These are phyloP conservation scores for Drosophila borborema DNA, from an alignment of 2,888 invertebrate genomes.

Conservation along the genomic window DNA sequence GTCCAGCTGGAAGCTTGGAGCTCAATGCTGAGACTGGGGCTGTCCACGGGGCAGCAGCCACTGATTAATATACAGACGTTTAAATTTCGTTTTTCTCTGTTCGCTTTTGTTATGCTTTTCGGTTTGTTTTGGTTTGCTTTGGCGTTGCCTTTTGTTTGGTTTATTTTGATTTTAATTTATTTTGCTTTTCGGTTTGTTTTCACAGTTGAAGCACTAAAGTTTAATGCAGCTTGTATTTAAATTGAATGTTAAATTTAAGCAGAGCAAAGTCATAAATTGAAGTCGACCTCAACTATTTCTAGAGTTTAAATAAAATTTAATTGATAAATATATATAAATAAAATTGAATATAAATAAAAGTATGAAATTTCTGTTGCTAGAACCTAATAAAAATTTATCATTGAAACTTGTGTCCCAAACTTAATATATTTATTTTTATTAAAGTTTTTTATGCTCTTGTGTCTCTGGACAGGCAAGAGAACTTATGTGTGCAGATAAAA, in stretches of 20 bases:
- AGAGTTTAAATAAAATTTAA: not conserved
- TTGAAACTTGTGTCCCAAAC: not conserved
- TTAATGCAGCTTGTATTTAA: slow-evolving; percentile 40
- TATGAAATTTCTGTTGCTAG: not conserved
- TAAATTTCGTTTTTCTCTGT: slow-evolving; percentile 69
- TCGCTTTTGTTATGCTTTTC: slow-evolving; percentile 26
- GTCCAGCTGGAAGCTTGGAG: slow-evolving; percentile 12
- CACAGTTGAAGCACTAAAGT: slow-evolving; percentile 42
- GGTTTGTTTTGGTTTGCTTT: slow-evolving; percentile 19
- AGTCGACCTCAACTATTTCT: not conserved
- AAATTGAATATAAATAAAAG: not conserved
- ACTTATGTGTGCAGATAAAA: slow-evolving; percentile 2
- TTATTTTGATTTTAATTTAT: slow-evolving; percentile 32
- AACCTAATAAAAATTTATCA: not conserved
- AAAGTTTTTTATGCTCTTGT: not conserved
- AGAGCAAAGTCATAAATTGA: not conserved
- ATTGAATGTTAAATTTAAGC: not conserved
- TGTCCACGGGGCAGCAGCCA: slow-evolving; percentile 22
- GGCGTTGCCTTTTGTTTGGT: slow-evolving; percentile 39
- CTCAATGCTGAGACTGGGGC: slow-evolving; percentile 9
- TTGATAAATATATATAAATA: not conserved
- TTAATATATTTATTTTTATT: not conserved
- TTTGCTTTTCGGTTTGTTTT: slow-evolving; percentile 5
- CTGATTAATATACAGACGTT: slow-evolving; percentile 80
- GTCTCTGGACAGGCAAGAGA: slow-evolving; percentile 9